These are phyloP conservation scores for Bungarus multicinctus DNA, from an alignment of 2,113 vertebrate species.

Conservation along the genomic window DNA sequence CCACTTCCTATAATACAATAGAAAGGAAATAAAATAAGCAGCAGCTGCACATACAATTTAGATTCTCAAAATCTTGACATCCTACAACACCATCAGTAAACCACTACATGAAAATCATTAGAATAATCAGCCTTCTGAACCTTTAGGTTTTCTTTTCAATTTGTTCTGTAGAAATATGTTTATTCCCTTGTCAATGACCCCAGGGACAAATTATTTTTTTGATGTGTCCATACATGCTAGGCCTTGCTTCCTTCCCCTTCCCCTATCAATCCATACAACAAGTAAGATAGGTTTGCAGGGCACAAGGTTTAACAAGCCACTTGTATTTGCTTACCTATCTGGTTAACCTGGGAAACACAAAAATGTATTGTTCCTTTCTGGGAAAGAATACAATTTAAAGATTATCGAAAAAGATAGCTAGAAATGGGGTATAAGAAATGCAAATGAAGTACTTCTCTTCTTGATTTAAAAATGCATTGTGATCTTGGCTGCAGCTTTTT, in stretches of 20 bases:
- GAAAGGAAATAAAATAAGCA: not conserved
- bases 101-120: constrained; percentile 47
- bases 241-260: not conserved
- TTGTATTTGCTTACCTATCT: not conserved
- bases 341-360: not conserved
- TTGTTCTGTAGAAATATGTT: not conserved
- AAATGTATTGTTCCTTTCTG: not conserved
- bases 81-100: constrained; percentile 23
- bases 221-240: not conserved
- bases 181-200: not conserved
- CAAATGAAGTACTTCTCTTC: not conserved
- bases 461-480: not conserved
- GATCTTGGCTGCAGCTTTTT: not conserved
- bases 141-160: not conserved
- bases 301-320: not conserved
- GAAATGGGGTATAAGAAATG: not conserved
- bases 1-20: not conserved
- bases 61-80: not conserved
- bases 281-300: not conserved
- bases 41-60: not conserved
- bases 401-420: not conserved
- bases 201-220: not conserved
- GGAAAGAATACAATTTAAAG: not conserved
- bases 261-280: not conserved
- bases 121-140: constrained; percentile 34